A percentile compares a stretch with the other conserved stretches of the same genome.
Evolutionary conservation across 2,797 vertebrate genomes (phyloP).

Genomic region (Gymnopithys bicolor): DNA sequence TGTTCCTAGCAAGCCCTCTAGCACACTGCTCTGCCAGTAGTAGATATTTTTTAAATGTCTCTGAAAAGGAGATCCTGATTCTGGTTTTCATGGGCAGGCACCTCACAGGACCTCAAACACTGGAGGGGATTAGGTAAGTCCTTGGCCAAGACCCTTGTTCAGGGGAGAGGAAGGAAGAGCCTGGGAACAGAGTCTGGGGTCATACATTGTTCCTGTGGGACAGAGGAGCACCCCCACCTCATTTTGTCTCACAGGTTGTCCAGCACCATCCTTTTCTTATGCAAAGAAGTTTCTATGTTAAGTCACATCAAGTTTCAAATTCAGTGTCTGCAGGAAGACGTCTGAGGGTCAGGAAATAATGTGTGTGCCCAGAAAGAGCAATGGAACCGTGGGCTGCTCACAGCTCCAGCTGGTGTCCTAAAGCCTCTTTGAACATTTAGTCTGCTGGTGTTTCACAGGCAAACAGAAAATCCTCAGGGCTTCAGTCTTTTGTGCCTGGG

Average conservation of each 20-base stretch:
- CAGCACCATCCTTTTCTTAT: accelerated
- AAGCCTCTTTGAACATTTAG: not conserved
- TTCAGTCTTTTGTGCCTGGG: conserved; percentile 11
- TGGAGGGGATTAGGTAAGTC: not conserved
- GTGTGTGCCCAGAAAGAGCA: not conserved
- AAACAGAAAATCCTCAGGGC: not conserved
- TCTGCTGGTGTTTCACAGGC: not conserved
- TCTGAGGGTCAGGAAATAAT: not conserved
- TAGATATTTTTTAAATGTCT: not conserved
- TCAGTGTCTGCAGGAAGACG: not conserved
- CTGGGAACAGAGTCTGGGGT: not conserved
- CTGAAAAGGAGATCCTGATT: not conserved
- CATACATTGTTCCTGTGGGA: not conserved
- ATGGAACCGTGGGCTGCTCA: not conserved
- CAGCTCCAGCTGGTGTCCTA: conserved; percentile 21
- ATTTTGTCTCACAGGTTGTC: not conserved
- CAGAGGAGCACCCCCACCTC: accelerated
- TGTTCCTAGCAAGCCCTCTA: not conserved
- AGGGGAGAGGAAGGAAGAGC: not conserved
- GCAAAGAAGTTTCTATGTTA: not conserved
- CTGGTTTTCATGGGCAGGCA: not conserved
- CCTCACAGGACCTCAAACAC: accelerated
- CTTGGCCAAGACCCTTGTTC: not conserved
- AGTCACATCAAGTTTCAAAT: not conserved
- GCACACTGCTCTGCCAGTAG: accelerated